phyloP scores from a whole-genome alignment of 23 tunicate genomes.

The Styela clava region DNA sequence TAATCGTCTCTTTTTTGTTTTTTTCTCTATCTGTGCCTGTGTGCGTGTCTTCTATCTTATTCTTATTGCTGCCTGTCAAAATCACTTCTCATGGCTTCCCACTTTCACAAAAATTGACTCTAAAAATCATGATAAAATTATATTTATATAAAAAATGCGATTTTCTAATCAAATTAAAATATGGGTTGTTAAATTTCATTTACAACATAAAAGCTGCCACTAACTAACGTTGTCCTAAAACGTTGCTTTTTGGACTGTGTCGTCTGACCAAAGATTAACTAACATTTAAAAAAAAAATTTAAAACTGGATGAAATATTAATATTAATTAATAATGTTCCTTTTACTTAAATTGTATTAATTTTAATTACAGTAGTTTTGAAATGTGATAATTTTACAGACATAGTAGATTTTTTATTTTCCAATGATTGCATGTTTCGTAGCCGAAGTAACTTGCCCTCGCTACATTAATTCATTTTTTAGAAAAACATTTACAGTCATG shows the following conservation, averaged over 20 bases:
- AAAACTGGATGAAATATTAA: background rate
- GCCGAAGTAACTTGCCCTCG: background rate
- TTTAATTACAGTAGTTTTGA: background rate
- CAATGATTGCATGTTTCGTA: background rate
- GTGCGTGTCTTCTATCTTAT: conserved; percentile 17
- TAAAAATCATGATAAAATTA: background rate
- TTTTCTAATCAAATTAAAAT: background rate
- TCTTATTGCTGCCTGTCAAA: conserved; percentile 19
- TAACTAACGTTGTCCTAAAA: conserved; percentile 16
- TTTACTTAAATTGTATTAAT: background rate
- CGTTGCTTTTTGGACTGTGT: background rate
- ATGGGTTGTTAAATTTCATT: background rate
- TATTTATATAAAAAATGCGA: background rate
- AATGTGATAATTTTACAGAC: background rate
- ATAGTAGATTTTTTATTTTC: background rate
- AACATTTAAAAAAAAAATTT: background rate
- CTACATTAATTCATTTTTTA: too few species aligned
- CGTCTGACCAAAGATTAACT: background rate
- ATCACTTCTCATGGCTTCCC: background rate
- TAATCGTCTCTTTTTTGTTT: conserved; percentile 12
- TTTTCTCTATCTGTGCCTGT: conserved; percentile 24
- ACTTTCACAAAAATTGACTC: background rate
- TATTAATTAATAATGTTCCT: background rate
- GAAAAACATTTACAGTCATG: too few species aligned
- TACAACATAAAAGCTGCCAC: conserved; percentile 18